Evolutionary conservation across 1,140 invertebrate genomes (phyloP), one percentile per base, ranked within the genome.

Genomic region (Oedothorax gibbosus): DNA sequence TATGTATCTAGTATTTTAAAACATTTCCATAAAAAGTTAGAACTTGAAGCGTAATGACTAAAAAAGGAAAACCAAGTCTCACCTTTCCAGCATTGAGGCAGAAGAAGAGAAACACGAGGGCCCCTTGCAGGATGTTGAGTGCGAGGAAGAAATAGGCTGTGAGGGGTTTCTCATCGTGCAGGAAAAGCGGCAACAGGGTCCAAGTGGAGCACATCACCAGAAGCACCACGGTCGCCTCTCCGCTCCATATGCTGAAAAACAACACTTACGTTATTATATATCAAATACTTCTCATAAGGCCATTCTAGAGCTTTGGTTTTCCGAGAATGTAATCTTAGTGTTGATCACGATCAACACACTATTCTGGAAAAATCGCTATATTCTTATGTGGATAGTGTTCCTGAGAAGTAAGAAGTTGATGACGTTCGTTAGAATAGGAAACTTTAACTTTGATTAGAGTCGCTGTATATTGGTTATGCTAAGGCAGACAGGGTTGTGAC

Each of bases 51-150:
- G 6, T 62, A 62, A 18, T 3, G 12, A 62, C 2, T 62, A 62
- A 62, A 18, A 10, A 18, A 15, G 18, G 1, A 62, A 6, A 35
- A 62, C 12, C 1, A 15, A 62, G 57, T 56, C 64, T 75, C 64
- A 97, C 96, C 92, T 97, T 97, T 90, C 98, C 96, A 91, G 98
- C 98, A 90, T 96, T 94, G 88, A 98, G 91, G 89, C 97, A 98
- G 91, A 98, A 96, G 91, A 98, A 97, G 86, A 97, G 92, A 91
- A 98, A 98, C 88, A 99, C 98, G 91, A 98, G 97, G 85, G 98
- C 91, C 86, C 97, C 97, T 91, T 98, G 96, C 56, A 98, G 91
- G 50, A 95, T 96, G 92, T 98, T 98, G 81, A 98, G 92, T 86
- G 96, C 93, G 18, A 96, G 95, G 92, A 98, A 98, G 82, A 97